Percentiles rank a stretch among this genome's conserved stretches.
phyloP scores from a whole-genome alignment of 2,797 vertebrate species.

The Zenarchopterus dispar region DNA sequence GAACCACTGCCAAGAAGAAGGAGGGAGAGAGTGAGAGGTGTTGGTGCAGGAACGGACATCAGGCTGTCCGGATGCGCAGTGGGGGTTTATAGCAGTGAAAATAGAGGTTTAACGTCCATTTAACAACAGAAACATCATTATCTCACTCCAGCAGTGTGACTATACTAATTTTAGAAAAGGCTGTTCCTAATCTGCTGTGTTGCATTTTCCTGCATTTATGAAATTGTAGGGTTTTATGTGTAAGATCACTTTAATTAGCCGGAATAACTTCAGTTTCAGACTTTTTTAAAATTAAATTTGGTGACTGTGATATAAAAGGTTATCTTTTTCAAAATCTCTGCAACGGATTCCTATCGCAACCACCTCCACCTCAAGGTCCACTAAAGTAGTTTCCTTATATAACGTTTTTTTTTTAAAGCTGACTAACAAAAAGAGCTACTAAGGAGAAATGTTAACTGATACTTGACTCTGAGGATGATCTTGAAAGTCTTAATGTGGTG shows the following conservation, averaged over 20 bases:
- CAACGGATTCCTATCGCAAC: neutral
- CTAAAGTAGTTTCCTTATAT: constrained; percentile 21
- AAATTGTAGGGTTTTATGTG: neutral
- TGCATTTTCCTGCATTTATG: neutral
- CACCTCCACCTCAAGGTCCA: constrained; percentile 25
- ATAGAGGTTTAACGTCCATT: constrained; percentile 20
- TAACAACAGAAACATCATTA: neutral
- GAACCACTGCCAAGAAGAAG: constrained; percentile 23
- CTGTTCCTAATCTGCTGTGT: neutral
- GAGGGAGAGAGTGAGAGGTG: constrained; percentile 7
- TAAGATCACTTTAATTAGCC: neutral
- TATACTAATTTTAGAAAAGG: neutral
- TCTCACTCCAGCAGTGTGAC: neutral
- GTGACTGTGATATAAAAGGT: neutral
- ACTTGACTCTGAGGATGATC: neutral
- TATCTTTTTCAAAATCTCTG: constrained; percentile 4
- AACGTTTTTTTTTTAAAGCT: constrained; percentile 1
- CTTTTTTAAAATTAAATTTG: neutral
- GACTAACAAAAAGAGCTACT: too few relatives aligned
- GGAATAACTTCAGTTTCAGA: neutral
- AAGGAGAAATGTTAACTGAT: too few relatives aligned
- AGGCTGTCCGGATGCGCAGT: constrained; percentile 22
- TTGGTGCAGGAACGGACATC: constrained; percentile 26
- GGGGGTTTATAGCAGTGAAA: constrained; percentile 10
- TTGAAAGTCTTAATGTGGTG: constrained; percentile 1